Evolutionary conservation across 2,797 vertebrate species (phyloP).

Genomic region (Enteromius trimaculatus): DNA sequence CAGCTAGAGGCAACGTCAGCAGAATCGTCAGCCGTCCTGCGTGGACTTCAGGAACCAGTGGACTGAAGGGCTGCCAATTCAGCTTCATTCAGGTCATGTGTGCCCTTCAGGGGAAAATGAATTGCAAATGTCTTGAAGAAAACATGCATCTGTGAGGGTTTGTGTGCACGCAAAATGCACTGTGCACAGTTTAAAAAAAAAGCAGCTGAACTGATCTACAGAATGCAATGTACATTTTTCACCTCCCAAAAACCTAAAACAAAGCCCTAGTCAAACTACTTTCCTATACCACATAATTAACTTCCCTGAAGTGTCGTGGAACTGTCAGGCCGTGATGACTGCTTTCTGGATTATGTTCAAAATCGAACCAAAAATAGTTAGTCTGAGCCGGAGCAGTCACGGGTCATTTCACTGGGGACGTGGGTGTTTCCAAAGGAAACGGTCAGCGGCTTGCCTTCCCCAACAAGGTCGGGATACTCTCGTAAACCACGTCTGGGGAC

Average conservation of each 20-base stretch:
- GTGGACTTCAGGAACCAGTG: slow-evolving; percentile 1
- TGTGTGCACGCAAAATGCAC: background rate
- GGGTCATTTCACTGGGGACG: slow-evolving; percentile 26
- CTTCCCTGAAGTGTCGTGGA: background rate
- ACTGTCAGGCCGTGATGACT: background rate
- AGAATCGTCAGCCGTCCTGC: slow-evolving; percentile 7
- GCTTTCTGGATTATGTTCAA: background rate
- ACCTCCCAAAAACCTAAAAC: slow-evolving; percentile 10
- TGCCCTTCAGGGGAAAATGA: slow-evolving; percentile 44
- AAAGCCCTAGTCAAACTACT: slow-evolving; percentile 31
- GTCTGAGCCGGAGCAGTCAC: background rate
- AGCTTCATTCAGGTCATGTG: slow-evolving; percentile 48
- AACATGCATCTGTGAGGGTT: background rate
- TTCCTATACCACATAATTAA: slow-evolving; percentile 25
- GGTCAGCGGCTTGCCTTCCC: slow-evolving; percentile 37
- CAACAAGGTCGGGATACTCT: slow-evolving; percentile 19
- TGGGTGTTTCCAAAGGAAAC: slow-evolving; percentile 21
- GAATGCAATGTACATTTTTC: background rate
- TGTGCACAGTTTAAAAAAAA: background rate
- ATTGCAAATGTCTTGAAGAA: slow-evolving; percentile 27
- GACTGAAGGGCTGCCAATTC: slow-evolving; percentile 25
- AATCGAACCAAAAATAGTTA: slow-evolving; percentile 38
- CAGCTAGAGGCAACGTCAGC: slow-evolving; percentile 34
- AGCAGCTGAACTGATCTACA: background rate
- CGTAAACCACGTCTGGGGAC: slow-evolving; percentile 33